phyloP scores from a whole-genome alignment of 1,140 invertebrate genomes.

The Chrysoperla carnea region DNA sequence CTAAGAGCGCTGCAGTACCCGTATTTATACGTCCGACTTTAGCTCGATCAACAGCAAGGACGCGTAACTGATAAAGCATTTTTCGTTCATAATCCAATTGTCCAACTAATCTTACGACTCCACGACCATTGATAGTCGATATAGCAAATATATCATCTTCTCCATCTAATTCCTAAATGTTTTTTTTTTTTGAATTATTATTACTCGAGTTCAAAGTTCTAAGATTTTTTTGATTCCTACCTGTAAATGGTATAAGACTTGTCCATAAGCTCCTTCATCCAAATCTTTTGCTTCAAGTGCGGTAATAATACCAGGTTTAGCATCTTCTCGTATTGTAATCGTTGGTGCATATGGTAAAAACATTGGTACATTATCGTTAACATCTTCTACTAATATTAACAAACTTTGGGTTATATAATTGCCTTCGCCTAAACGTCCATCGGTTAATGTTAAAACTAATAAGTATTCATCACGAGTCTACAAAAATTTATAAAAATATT shows the following conservation, averaged over 20 bases:
- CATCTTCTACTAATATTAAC: constrained; percentile 73
- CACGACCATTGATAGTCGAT: constrained; percentile 70
- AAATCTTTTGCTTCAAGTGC: constrained; percentile 74
- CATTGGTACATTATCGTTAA: constrained; percentile 79
- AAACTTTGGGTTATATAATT: constrained; percentile 84
- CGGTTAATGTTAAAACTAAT: constrained; percentile 73
- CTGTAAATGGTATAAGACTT: constrained; percentile 35
- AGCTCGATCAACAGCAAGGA: constrained; percentile 70
- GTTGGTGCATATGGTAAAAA: constrained; percentile 73
- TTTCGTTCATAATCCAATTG: constrained; percentile 72
- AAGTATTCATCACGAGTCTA: constrained; percentile 73
- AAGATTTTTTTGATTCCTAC: background rate
- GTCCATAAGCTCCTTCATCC: constrained; percentile 82
- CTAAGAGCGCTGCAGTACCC: constrained; percentile 69
- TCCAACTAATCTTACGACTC: constrained; percentile 60
- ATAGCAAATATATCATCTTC: constrained; percentile 65
- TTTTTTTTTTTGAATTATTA: constrained; percentile 27
- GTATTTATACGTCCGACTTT: constrained; percentile 66
- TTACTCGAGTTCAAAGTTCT: background rate
- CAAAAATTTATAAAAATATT: constrained; percentile 8
- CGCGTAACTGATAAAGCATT: constrained; percentile 69
- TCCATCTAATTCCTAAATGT: constrained; percentile 53
- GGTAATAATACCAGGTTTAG: constrained; percentile 48
- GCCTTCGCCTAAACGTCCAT: constrained; percentile 68
- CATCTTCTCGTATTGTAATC: constrained; percentile 62